A percentile compares a stretch with the other conserved stretches of the same genome.
phyloP scores from a whole-genome alignment of 2,113 vertebrate species.

The Rhinolophus sinicus region DNA sequence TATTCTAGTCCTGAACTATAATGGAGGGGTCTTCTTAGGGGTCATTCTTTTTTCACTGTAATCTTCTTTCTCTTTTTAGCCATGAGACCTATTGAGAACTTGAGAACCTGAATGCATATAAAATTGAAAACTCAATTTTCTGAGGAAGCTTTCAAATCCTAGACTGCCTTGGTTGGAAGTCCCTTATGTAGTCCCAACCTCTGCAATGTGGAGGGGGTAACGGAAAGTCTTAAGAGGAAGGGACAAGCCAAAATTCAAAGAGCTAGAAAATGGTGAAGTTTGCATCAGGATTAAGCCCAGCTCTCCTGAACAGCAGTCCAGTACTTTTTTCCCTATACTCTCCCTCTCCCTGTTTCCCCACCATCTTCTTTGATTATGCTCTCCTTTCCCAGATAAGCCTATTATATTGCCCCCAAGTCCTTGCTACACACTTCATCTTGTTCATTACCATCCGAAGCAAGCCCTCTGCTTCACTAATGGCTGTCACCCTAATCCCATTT shows the following conservation, averaged over 20 bases:
- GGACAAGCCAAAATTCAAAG: constrained; percentile 5
- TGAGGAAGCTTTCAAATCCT: constrained; percentile 16
- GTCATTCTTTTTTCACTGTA: background rate
- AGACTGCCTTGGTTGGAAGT: background rate
- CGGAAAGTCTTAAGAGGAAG: constrained; percentile 3
- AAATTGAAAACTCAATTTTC: constrained; percentile 41
- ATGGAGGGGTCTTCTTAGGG: background rate
- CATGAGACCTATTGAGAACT: background rate
- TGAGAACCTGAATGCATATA: background rate
- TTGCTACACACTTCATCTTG: constrained; percentile 15
- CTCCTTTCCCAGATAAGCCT: background rate
- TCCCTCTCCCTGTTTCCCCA: background rate
- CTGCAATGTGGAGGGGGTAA: background rate
- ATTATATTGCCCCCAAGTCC: background rate
- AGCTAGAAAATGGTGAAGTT: background rate
- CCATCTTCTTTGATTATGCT: constrained; percentile 1
- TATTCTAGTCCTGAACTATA: background rate
- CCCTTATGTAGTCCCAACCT: background rate
- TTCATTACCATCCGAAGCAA: constrained; percentile 46
- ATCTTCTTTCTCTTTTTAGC: background rate
- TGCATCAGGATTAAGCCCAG: constrained; percentile 2
- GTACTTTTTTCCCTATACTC: background rate
- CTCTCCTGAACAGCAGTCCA: background rate
- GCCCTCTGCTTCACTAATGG: constrained; percentile 30
- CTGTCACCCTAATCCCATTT: constrained; percentile 38